Conservation (phyloP, 2,888 invertebrate species). For the Chrysotoxum bicinctum region DNA sequence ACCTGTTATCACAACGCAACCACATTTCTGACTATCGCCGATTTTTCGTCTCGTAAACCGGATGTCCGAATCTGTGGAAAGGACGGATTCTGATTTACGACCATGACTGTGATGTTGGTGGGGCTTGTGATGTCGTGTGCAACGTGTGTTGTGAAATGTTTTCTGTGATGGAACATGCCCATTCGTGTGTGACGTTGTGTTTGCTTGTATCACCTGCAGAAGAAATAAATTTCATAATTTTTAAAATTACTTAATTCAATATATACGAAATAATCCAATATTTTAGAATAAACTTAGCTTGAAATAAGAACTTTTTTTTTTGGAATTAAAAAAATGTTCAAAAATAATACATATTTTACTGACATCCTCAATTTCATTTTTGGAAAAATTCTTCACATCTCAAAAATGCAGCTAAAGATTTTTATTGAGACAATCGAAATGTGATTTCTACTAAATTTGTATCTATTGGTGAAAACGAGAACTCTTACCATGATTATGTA, state of each 20-base stretch:
- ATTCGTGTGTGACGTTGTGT: constrained; percentile 74
- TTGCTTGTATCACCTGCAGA: constrained; percentile 74
- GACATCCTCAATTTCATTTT: no score
- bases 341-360: no score
- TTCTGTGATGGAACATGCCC: constrained; percentile 75
- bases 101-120: constrained; percentile 76
- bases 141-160: constrained; percentile 80
- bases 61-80: constrained; percentile 94
- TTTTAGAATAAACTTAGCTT: no score
- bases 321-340: no score
- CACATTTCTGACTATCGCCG: constrained; percentile 92
- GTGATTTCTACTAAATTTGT: no score
- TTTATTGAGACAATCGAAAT: no score
- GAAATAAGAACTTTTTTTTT: no score
- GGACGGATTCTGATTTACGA: constrained; percentile 87
- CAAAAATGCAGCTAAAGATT: no score
- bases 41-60: constrained; percentile 92
- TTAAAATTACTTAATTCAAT: neutral
- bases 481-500: no score
- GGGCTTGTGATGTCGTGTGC: constrained; percentile 79
- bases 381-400: no score
- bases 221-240: neutral
- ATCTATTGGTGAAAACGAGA: no score
- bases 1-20: constrained; percentile 92
- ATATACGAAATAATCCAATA: no score